Evolutionary conservation across 2,113 vertebrate species (phyloP), one percentile per base, ranked within the genome.

Genomic region (Lophochroa leadbeateri): DNA sequence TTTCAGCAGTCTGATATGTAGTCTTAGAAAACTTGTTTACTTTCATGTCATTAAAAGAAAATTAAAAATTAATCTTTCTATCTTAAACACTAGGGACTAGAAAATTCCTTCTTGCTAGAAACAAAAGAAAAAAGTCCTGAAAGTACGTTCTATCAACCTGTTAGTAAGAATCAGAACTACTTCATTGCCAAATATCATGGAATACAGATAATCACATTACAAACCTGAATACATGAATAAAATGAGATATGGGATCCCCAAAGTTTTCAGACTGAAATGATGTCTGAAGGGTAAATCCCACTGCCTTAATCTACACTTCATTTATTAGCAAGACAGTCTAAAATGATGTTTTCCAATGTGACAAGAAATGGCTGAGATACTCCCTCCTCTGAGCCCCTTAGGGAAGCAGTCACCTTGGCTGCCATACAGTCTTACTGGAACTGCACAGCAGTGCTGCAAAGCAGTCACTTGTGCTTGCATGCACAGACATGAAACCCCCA

Each of bases 361-460:
- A 97, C 91, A 97, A 96, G 95, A 92, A 86, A 96, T 91, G 89
- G 95, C 87, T 97, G 93, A 98, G 97, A 97, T 97, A 88, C 97
- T 97, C 88, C 93, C 97, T 97, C 95, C 97, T 97, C 90, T 96
- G 84, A 97, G 68, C 23, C 95, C 95, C 88, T 58, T 43, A 82
- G 94, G 97, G 96, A 95, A 97, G 82, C 83, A 96, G 90, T 92
- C 97, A 97, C 90, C 61, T 97, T 96, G 89, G 88, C 97, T 98
- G 98, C 93, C 98, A 98, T 88, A 86, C 71, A 90, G 47, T 20
- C 96, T 98, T 97, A 98, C 37, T 69, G 71, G 88, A 92, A 94
- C 64, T 63, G 41, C 24, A 29, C 69, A 88, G 35, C 43, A 86
- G 41, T 28, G 33, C 52, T 92, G n/a, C 63, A 96, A 88, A 83